Evolutionary conservation across 64 coral and sea anemone species (phyloP).

Genomic region (Acropora yongei): DNA sequence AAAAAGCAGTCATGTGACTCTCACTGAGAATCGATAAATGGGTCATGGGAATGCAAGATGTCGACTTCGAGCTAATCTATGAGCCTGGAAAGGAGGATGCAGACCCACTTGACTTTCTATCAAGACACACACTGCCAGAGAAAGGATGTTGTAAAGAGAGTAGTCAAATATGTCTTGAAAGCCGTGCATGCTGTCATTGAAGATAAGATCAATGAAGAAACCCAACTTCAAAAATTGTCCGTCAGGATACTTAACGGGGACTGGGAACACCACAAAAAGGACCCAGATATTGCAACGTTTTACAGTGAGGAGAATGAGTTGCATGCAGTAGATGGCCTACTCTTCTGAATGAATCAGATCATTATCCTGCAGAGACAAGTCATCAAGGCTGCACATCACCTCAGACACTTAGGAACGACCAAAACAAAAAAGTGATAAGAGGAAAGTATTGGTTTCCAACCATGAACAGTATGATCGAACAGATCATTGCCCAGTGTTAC

Average conservation of each 20-base stretch:
- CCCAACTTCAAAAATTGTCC: conserved; percentile 40
- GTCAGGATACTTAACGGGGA: neutral
- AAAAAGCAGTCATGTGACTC: neutral
- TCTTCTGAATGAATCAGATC: conserved; percentile 22
- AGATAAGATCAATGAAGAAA: conserved; percentile 12
- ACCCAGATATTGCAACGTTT: conserved; percentile 13
- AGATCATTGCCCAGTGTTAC: neutral
- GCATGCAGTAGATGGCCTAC: conserved; percentile 5
- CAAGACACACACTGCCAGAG: conserved; percentile 59
- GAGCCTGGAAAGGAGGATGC: conserved; percentile 36
- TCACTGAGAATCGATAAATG: conserved; percentile 41
- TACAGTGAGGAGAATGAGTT: neutral
- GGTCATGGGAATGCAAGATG: conserved; percentile 55
- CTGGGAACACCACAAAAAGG: conserved; percentile 18
- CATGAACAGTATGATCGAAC: conserved; percentile 30
- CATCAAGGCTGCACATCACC: conserved; percentile 25
- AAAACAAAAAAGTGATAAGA: conserved; percentile 67
- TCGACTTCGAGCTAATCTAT: conserved; percentile 49
- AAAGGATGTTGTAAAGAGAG: conserved; percentile 10
- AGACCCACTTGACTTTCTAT: conserved; percentile 51
- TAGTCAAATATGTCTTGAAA: conserved; percentile 20
- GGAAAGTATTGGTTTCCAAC: conserved; percentile 43
- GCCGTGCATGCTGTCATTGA: conserved; percentile 33
- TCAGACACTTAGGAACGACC: conserved; percentile 32
- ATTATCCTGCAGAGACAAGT: conserved; percentile 37